Evolutionary conservation across 1,140 invertebrate species (phyloP), one percentile per base, ranked within the genome.

Genomic region (Heliconius hermathena): DNA sequence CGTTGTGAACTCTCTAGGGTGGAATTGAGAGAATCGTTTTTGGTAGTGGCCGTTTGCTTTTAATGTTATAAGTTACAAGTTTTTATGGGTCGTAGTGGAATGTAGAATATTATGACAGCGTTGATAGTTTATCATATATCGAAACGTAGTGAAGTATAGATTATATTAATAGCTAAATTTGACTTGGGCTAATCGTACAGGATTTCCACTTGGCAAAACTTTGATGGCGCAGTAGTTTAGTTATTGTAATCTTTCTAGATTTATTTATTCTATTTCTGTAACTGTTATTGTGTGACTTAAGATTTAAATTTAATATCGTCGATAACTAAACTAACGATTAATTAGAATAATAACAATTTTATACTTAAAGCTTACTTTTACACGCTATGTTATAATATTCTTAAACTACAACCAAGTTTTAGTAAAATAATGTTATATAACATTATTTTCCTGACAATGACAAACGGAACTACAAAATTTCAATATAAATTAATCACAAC

Each of bases 11-110:
- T 66, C 60, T 66, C 60, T 66, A 16, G 60, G 60, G 60, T 26
- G 22, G 60, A 29, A 66, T 66, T 66, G 60, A 66, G 60, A 66
- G 22, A 66, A 66, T 66, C 22, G 54, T 57, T 57, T 66, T 66
- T 66, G 22, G 22, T 22, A 22, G 26, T 16, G 60, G 60, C 22
- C 60, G 22, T 66, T 66, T 29, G 9, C 60, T 1, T 22, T 26
- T 1, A 66, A 22, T 66, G n/a, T 66, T 66, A 66, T 66, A 26
- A 66, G 29, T 66, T n/a, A n/a, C n/a, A 66, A 66, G 22, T 26
- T 22, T 66, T 66, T 16, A 26, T 22, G 60, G 11, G 3, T 66
- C 22, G 8, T 26, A 11, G 60, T 66, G 60, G 11, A 16, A 66
- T n/a, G 54, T 57, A 18, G n/a, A 57, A 57, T n/a, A 8, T 57